Evolutionary conservation across 2,113 vertebrate genomes (phyloP), one percentile per base, ranked within the genome.

Genomic region (Thalassarche chlororhynchos): DNA sequence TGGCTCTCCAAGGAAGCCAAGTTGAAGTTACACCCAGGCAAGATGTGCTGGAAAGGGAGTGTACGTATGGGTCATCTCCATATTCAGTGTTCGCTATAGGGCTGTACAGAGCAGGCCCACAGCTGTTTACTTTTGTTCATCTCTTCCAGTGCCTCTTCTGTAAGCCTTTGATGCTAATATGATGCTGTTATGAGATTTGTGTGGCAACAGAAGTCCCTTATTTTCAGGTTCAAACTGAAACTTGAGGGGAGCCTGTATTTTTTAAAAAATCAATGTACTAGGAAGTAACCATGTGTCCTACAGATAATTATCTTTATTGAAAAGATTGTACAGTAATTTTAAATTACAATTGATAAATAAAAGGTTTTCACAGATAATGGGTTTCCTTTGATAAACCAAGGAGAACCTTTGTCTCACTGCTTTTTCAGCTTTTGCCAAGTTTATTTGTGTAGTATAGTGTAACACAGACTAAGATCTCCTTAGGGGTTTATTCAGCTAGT

Each of bases 331-430:
- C 28, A 90, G 52, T 21, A 72, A 36, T 93, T 94, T 97, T 23
- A 88, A 84, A 78, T 94, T 91, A 88, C 75, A 97, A 88, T 94
- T 88, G 90, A 36, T 69, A 91, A 98, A 95, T 81, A 90, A 96
- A 70, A 94, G 60, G 4, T 91, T 95, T 87, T 97, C 68, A 47
- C 6, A 96, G 84, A 89, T 85, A 71, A 31, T 82, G 57, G 24
- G 5, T 86, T 91, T 91, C 42, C 23, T 91, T 87, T 93, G 66
- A 83, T 91, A 97, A 89, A 81, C 34, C 66, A 70, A 93, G 74
- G 75, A 44, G 32, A 92, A 86, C 47, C 51, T 95, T 95, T 93
- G 64, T 96, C 75, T 70, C 29, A 17, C 15, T 85, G 38, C 40
- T 95, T 89, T 96, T 90, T 80, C 89, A 83, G 51, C 60, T 51